Evolutionary conservation across 2,113 vertebrate genomes (phyloP).

Genomic region (Nanger granti): DNA sequence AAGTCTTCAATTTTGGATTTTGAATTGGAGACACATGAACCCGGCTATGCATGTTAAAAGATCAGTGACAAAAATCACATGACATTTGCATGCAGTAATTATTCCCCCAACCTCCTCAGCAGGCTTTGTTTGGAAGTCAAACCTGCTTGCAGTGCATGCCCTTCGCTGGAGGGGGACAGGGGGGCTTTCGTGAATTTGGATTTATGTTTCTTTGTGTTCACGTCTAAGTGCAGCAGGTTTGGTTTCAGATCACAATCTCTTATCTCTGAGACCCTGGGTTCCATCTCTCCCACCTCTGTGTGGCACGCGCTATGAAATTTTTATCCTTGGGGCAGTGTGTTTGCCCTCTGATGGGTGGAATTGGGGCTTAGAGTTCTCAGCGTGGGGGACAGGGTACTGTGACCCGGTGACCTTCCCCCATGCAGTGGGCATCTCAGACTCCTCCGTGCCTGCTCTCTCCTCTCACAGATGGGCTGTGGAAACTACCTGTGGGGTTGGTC

Average conservation of each 20-base stretch:
- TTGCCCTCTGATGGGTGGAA: background rate
- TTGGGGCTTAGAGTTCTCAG: background rate
- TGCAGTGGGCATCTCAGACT: background rate
- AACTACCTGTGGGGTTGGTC: background rate
- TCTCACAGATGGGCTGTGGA: background rate
- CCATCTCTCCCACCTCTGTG: rapidly evolving
- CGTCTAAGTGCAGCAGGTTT: background rate
- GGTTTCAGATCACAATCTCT: background rate
- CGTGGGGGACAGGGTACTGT: background rate
- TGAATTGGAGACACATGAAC: constrained; percentile 78
- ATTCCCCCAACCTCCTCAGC: constrained; percentile 49
- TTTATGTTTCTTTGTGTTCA: background rate
- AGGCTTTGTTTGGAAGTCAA: constrained; percentile 61
- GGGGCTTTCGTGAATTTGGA: background rate
- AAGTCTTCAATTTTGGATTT: constrained; percentile 76
- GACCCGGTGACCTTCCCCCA: background rate
- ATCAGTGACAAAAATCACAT: constrained; percentile 72
- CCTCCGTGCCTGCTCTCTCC: background rate
- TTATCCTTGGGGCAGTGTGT: background rate
- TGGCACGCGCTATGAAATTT: background rate
- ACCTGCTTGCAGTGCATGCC: background rate
- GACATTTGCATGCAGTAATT: constrained; percentile 66
- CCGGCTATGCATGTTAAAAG: constrained; percentile 72
- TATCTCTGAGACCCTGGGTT: background rate
- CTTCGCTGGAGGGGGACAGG: background rate